Evolutionary conservation across 2,113 vertebrate genomes (phyloP).

Genomic region (Cryptomyrus ogoouensis): DNA sequence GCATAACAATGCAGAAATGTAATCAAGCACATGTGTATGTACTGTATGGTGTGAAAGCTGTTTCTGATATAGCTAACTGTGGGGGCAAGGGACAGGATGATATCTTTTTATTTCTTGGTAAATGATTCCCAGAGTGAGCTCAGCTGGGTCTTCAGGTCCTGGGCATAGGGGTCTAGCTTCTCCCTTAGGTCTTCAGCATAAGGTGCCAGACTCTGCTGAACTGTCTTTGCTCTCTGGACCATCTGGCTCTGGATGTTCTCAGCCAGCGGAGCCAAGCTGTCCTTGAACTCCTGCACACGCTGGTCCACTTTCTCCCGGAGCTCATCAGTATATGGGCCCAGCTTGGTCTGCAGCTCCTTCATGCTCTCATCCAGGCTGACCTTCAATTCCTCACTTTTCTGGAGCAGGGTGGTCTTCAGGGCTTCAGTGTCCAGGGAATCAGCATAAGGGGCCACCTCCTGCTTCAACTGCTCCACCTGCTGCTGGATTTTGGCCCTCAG

Average conservation of each 20-base stretch:
- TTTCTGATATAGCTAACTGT: background rate
- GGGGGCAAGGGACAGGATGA: background rate
- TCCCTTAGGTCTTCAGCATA: slow-evolving; percentile 47
- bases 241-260: slow-evolving; percentile 49
- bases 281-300: slow-evolving; percentile 52
- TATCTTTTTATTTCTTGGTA: slow-evolving; percentile 23
- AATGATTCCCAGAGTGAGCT: slow-evolving; percentile 44
- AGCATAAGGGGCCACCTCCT: slow-evolving; percentile 45
- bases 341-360: slow-evolving; percentile 44
- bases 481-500: slow-evolving; percentile 63
- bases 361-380: slow-evolving; percentile 47
- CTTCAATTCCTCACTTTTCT: slow-evolving; percentile 52
- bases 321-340: slow-evolving; percentile 48
- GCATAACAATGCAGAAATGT: background rate
- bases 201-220: slow-evolving; percentile 49
- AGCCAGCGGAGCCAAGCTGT: slow-evolving; percentile 47
- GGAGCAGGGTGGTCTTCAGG: slow-evolving; percentile 42
- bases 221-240: slow-evolving; percentile 42
- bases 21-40: background rate
- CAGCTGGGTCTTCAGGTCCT: slow-evolving; percentile 48
- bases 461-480: slow-evolving; percentile 62
- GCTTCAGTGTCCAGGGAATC: slow-evolving; percentile 43
- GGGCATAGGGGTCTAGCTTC: slow-evolving; percentile 47
- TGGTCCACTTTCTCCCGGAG: slow-evolving; percentile 49
- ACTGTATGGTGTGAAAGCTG: background rate